A percentile compares a stretch with the other conserved stretches of the same genome.
These are phyloP conservation scores for Steromphala cineraria DNA, from an alignment of 2,888 invertebrate species.

Conservation along the genomic window DNA sequence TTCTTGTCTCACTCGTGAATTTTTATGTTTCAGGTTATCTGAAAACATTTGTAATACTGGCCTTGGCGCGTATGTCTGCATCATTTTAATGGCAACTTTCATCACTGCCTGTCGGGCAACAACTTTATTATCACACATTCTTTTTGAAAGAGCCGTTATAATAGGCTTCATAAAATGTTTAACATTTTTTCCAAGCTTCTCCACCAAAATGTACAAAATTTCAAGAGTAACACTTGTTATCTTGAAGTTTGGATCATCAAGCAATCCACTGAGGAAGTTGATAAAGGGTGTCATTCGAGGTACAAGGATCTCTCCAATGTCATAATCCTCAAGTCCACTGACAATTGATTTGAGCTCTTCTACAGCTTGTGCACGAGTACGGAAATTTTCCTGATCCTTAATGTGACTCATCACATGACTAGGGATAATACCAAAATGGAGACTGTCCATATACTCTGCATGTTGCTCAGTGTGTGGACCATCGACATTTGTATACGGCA, in stretches of 20 bases:
- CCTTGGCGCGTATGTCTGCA: conserved; percentile 78
- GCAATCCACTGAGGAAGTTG: conserved; percentile 79
- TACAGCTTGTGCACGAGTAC: conserved; percentile 79
- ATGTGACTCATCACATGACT: conserved; percentile 74
- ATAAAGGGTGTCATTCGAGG: conserved; percentile 82
- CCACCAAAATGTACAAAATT: conserved; percentile 76
- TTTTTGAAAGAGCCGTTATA: conserved; percentile 75
- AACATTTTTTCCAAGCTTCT: conserved; percentile 73
- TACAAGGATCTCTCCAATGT: conserved; percentile 76
- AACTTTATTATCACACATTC: conserved; percentile 77
- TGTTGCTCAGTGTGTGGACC: conserved; percentile 23
- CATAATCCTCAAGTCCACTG: conserved; percentile 61
- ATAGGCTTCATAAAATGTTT: conserved; percentile 77
- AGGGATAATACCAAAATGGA: conserved; percentile 76
- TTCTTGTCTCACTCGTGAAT: conserved; percentile 83
- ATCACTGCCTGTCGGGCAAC: conserved; percentile 77
- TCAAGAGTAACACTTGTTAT: conserved; percentile 77
- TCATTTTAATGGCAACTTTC: conserved; percentile 77
- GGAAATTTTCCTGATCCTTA: conserved; percentile 79
- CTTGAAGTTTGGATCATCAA: conserved; percentile 81
- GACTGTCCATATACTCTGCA: conserved; percentile 56
- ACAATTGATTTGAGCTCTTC: conserved; percentile 80
- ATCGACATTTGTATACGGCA: background rate
- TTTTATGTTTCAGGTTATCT: conserved; percentile 76
- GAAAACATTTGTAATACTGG: conserved; percentile 78